phyloP scores from a whole-genome alignment of 2,797 vertebrate species.

The Sebastes taczanowskii region DNA sequence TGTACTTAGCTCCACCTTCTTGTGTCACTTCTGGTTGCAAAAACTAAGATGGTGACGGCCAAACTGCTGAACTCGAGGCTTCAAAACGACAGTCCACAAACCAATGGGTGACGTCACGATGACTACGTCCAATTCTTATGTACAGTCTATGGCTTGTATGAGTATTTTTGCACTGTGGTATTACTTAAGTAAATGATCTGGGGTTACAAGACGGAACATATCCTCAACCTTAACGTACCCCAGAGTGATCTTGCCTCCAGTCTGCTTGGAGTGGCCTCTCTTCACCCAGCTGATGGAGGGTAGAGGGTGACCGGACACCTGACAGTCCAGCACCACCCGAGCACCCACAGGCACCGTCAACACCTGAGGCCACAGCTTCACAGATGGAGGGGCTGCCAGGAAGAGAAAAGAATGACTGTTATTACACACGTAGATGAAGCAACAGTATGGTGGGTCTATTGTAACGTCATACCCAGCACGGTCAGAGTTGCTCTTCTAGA shows the following conservation, averaged over 20 bases:
- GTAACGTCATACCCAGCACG: constrained; percentile 73
- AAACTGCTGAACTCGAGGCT: too few relatives aligned
- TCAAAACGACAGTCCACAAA: too few relatives aligned
- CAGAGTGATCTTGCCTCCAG: constrained; percentile 76
- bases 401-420: not conserved
- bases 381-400: constrained; percentile 74
- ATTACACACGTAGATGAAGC: not conserved
- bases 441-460: not conserved
- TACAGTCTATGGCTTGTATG: not conserved
- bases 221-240: constrained; percentile 59
- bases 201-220: not conserved
- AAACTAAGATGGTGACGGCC: too few relatives aligned
- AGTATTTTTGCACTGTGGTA: not conserved
- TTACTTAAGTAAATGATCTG: not conserved
- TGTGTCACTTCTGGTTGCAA: too few relatives aligned
- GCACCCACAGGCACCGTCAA: constrained; percentile 74
- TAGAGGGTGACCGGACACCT: constrained; percentile 77
- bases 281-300: constrained; percentile 82
- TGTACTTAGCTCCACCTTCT: too few relatives aligned
- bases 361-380: constrained; percentile 75
- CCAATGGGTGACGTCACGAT: too few relatives aligned
- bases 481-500: constrained; percentile 74
- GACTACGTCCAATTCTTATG: too few relatives aligned
- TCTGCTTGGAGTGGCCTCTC: constrained; percentile 76
- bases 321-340: constrained; percentile 77